A percentile compares a stretch with the other conserved stretches of the same genome.
Evolutionary conservation across 2,888 invertebrate species (phyloP).

Genomic region (Magallana nippona): DNA sequence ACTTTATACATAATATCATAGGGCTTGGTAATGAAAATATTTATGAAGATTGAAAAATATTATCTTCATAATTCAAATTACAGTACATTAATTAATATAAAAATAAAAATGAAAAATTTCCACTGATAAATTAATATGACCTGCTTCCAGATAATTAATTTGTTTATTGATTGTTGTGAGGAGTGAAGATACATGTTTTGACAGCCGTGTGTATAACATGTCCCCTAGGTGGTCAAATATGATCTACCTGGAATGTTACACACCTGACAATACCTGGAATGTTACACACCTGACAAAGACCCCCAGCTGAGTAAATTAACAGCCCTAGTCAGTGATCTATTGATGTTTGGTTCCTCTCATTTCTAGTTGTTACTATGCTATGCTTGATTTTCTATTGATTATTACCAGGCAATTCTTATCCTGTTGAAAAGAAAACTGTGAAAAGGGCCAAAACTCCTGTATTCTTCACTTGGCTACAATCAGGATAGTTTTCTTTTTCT

Average conservation of each 20-base stretch:
- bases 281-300: neutral
- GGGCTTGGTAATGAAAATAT: too few species aligned
- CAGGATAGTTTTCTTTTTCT: too few species aligned
- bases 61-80: too few species aligned
- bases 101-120: too few species aligned
- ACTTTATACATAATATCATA: too few species aligned
- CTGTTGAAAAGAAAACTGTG: neutral
- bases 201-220: neutral
- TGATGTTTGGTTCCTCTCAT: neutral
- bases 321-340: neutral
- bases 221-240: neutral
- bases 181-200: neutral
- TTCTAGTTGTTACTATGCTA: neutral
- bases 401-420: too few species aligned
- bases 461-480: neutral
- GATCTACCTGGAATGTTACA: neutral
- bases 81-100: too few species aligned
- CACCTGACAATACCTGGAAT: neutral
- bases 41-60: too few species aligned
- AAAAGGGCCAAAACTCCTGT: conserved; percentile 2
- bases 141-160: too few species aligned
- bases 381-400: too few species aligned
- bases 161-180: neutral
- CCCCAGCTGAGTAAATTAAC: conserved; percentile 12
- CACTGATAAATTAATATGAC: too few species aligned